Evolutionary conservation across 2,113 vertebrate genomes (phyloP).

Genomic region (Edolisoma coerulescens): DNA sequence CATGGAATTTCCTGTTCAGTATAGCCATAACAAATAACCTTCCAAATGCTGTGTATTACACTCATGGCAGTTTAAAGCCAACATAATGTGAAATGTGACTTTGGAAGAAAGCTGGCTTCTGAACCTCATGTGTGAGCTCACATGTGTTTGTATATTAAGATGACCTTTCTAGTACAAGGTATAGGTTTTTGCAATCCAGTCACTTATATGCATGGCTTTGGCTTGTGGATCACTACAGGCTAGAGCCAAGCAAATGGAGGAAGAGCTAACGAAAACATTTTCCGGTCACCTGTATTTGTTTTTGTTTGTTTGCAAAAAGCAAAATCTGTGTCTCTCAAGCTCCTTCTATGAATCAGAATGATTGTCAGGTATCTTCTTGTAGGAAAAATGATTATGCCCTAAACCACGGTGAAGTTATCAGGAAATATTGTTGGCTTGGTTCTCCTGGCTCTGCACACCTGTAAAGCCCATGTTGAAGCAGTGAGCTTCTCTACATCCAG

Average conservation of each 20-base stretch:
- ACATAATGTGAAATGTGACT: neutral
- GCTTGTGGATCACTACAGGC: neutral
- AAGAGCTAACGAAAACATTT: neutral
- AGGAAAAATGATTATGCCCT: neutral
- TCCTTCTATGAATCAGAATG: neutral
- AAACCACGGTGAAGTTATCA: neutral
- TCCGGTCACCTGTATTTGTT: neutral
- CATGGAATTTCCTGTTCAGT: neutral
- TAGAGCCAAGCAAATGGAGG: neutral
- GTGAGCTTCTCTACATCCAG: neutral
- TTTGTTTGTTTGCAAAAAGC: neutral
- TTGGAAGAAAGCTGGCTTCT: neutral
- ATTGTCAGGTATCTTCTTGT: neutral
- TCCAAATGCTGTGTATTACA: neutral
- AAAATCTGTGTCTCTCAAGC: neutral
- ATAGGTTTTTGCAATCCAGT: neutral
- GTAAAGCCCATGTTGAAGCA: neutral
- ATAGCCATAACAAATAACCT: neutral
- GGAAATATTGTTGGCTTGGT: neutral
- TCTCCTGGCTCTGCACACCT: neutral
- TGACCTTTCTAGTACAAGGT: neutral
- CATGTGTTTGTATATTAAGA: neutral
- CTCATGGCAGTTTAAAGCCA: neutral
- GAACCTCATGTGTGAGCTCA: neutral
- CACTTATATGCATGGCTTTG: neutral